A percentile compares a stretch with the other conserved stretches of the same genome.
phyloP scores from a whole-genome alignment of 2,797 vertebrate species.

The Vireo griseus region DNA sequence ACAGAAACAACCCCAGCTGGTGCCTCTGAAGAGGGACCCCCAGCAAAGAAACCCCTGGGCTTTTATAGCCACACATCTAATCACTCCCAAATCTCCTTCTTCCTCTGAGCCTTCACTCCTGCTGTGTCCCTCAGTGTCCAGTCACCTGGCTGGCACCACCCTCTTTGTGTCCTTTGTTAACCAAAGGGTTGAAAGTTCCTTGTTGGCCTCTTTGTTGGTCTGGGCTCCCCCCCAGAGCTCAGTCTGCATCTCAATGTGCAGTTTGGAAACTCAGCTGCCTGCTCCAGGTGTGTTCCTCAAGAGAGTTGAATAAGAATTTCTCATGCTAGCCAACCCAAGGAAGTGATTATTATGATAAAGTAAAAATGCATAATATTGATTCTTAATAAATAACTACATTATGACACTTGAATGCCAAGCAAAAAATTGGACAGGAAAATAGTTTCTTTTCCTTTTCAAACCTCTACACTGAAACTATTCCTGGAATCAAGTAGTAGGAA shows the following conservation, averaged over 20 bases:
- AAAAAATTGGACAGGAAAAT: neutral
- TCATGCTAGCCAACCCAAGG: neutral
- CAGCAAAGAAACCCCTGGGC: neutral
- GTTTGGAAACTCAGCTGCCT: neutral
- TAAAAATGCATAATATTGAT: neutral
- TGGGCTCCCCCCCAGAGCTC: neutral
- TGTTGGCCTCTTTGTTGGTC: fast-evolving
- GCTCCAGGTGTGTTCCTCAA: neutral
- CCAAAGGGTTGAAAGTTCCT: neutral
- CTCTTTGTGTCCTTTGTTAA: fast-evolving
- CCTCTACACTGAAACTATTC: neutral
- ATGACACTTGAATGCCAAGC: neutral
- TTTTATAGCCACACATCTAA: neutral
- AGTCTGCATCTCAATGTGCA: neutral
- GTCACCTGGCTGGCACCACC: neutral
- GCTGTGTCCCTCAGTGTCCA: neutral
- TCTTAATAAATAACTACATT: neutral
- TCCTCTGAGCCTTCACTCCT: fast-evolving
- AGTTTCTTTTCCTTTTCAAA: neutral
- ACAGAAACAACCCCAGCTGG: neutral
- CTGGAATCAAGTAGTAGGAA: neutral
- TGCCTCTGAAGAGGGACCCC: neutral
- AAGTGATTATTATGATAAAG: neutral
- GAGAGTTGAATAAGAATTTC: neutral
- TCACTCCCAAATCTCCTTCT: neutral